Percentiles rank a stretch among this genome's conserved stretches.
These are phyloP conservation scores for Channa striata DNA, from an alignment of 2,797 vertebrate species.

Conservation along the genomic window DNA sequence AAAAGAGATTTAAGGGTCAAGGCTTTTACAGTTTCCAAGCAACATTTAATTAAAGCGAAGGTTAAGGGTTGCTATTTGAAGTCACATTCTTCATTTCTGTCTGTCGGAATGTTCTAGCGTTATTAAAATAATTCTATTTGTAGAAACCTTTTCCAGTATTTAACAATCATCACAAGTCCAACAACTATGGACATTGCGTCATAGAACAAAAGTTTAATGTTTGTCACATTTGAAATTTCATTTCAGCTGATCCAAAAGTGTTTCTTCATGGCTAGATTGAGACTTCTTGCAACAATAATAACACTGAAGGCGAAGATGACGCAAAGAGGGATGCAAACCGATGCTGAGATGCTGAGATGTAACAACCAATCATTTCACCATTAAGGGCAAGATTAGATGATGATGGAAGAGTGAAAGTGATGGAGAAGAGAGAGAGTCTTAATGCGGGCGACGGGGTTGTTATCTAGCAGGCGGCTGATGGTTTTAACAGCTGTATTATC, in stretches of 20 bases:
- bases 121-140: background rate
- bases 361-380: slow-evolving; percentile 68
- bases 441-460: slow-evolving; percentile 70
- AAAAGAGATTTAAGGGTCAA: slow-evolving; percentile 26
- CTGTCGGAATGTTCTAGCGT: background rate
- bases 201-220: background rate
- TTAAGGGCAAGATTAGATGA: slow-evolving; percentile 52
- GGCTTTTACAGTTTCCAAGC: slow-evolving; percentile 3
- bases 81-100: too few species aligned
- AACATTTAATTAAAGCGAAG: slow-evolving; percentile 46
- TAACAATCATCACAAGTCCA: background rate
- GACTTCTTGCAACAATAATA: slow-evolving; percentile 59
- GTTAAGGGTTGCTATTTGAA: background rate
- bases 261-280: slow-evolving; percentile 46
- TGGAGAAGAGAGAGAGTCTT: slow-evolving; percentile 35
- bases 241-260: slow-evolving; percentile 46
- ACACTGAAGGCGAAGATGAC: slow-evolving; percentile 59
- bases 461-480: slow-evolving; percentile 74
- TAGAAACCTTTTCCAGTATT: background rate
- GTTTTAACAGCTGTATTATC: slow-evolving; percentile 81
- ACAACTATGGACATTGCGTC: background rate
- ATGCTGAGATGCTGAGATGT: slow-evolving; percentile 56
- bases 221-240: slow-evolving; percentile 36
- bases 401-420: slow-evolving; percentile 39
- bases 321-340: slow-evolving; percentile 51